Evolutionary conservation across 2,888 invertebrate genomes (phyloP).

Genomic region (Agrotis exclamationis): DNA sequence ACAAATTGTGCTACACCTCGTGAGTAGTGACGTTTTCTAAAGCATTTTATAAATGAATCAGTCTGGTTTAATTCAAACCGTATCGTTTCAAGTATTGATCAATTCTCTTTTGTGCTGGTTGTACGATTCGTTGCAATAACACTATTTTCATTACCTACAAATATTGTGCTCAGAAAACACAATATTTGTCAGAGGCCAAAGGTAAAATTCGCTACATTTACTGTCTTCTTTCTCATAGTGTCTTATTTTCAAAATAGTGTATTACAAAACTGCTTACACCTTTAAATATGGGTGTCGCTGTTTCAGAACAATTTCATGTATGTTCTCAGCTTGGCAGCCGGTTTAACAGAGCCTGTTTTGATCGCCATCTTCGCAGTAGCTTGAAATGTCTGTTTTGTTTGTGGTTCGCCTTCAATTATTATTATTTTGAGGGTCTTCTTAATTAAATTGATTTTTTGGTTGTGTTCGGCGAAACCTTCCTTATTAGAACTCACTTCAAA

Average conservation of each 20-base stretch:
- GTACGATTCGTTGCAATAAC: constrained; percentile 1
- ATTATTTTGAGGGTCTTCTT: constrained; percentile 3
- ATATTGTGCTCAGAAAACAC: not conserved
- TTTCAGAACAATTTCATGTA: constrained; percentile 14
- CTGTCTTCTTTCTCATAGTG: not conserved
- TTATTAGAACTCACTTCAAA: not conserved
- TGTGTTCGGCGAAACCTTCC: not conserved
- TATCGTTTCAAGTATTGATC: constrained; percentile 28
- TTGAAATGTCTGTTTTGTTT: constrained; percentile 28
- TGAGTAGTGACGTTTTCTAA: constrained; percentile 2
- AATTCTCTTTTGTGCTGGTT: constrained; percentile 3
- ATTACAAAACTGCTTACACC: not conserved
- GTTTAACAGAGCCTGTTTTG: constrained; percentile 62
- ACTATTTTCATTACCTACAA: not conserved
- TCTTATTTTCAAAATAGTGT: not conserved
- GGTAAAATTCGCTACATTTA: not conserved
- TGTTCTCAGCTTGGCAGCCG: constrained; percentile 54
- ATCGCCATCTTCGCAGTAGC: constrained; percentile 26
- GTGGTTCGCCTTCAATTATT: constrained; percentile 36
- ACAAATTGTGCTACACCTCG: not conserved
- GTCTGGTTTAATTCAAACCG: constrained; percentile 6
- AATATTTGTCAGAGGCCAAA: not conserved
- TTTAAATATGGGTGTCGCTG: constrained; percentile 1
- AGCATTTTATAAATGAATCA: constrained; percentile 3
- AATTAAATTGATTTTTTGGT: not conserved